Conservation (phyloP, 2,797 vertebrate genomes). For the Onychomys leucogaster region DNA sequence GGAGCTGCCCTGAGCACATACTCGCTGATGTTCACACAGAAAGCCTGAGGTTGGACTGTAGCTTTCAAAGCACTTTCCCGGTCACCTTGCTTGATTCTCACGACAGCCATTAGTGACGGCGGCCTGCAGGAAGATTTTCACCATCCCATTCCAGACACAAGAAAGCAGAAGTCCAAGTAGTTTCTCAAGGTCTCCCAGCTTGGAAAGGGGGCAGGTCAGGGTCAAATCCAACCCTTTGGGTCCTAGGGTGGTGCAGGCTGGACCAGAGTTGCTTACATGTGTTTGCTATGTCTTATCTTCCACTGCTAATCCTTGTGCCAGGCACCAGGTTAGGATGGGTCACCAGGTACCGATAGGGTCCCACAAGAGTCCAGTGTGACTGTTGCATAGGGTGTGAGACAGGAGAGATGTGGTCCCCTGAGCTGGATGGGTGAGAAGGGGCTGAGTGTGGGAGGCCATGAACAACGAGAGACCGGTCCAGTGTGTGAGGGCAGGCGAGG, state of each 20-base stretch:
- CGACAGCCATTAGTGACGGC: not conserved
- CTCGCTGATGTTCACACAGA: not conserved
- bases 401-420: not conserved
- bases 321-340: not conserved
- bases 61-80: not conserved
- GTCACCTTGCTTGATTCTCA: not conserved
- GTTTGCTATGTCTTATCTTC: not conserved
- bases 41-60: not conserved
- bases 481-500: not conserved
- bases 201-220: not conserved
- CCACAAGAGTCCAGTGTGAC: not conserved
- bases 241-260: rapidly evolving
- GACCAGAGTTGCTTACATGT: not conserved
- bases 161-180: not conserved
- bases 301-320: not conserved
- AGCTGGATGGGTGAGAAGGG: not conserved
- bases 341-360: not conserved
- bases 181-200: not conserved
- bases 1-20: not conserved
- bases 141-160: not conserved
- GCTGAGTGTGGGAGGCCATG: not conserved
- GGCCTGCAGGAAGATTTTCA: not conserved
- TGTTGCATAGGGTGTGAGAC: too few relatives aligned
- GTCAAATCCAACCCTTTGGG: not conserved
- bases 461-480: not conserved